Percentiles rank a stretch among this genome's conserved stretches.
Evolutionary conservation across 35 echinoderm and acorn worm species (phyloP).

Genomic region (Strongylocentrotus purpuratus): DNA sequence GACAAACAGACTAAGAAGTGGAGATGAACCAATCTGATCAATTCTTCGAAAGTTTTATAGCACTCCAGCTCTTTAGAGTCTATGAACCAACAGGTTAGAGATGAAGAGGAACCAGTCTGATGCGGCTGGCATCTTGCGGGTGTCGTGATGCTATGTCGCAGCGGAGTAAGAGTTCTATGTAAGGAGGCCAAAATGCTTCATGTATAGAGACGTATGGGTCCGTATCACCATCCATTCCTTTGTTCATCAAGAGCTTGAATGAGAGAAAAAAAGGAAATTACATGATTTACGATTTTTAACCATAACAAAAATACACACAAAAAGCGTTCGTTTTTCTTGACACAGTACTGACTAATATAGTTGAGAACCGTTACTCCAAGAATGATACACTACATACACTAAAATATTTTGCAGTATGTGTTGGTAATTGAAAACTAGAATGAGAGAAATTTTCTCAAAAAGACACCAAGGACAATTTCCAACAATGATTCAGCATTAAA

Average conservation of each 20-base stretch:
- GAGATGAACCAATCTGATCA: too few relatives aligned
- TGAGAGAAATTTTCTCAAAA: too few relatives aligned
- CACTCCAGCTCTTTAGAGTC: neutral
- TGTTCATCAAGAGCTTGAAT: slow-evolving; percentile 71
- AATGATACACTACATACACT: neutral
- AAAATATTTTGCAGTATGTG: too few relatives aligned
- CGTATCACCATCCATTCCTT: slow-evolving; percentile 53
- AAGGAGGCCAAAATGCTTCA: slow-evolving; percentile 68
- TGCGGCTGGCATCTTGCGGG: slow-evolving; percentile 61
- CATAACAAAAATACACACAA: too few relatives aligned
- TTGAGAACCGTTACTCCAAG: neutral
- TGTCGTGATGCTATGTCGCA: slow-evolving; percentile 64
- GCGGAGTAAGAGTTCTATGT: slow-evolving; percentile 71
- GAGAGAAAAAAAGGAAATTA: slow-evolving; percentile 7
- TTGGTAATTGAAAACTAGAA: too few relatives aligned
- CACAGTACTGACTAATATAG: neutral
- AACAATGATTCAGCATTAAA: too few relatives aligned
- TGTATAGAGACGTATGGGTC: slow-evolving; percentile 61
- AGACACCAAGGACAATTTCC: too few relatives aligned
- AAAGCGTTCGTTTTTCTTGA: neutral
- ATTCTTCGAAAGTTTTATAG: too few relatives aligned
- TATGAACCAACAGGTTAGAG: neutral
- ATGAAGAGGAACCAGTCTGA: slow-evolving; percentile 60
- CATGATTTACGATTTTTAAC: neutral
- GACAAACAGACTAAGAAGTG: too few relatives aligned